Base-by-base conservation (phyloP, 2,113 vertebrate species). In the Mormoops blainvillei region DNA sequence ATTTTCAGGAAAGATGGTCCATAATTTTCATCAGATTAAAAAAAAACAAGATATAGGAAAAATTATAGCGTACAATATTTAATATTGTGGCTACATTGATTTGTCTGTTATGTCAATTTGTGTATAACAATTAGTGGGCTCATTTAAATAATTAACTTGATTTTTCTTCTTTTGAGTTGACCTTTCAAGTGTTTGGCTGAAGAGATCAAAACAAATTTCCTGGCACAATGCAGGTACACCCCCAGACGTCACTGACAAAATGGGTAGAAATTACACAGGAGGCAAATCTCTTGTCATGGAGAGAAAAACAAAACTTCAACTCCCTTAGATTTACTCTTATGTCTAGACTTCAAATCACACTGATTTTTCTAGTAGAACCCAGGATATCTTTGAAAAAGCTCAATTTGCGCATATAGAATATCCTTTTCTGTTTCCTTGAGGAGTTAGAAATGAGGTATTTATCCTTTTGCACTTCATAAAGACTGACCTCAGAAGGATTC, bases 21-120 rank as follows among this genome's bases (percentile, higher is more conserved):
- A n/a, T 52, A n/a, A 45, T 85, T 94, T 89, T 45, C 36, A 84
- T 89, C n/a, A 85, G 70, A 76, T 85, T n/a, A n/a, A n/a, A n/a
- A 80, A 76, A 95, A 45, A 7, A 36, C 50, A 76, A 89, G 43
- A 95, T 76, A 76, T 65, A 82, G 38, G 50, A 84, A 86, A 89
- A 48, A 41, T 67, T 45, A 85, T 22, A 71, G n/a, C 95, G 22
- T 22, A 73, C 43, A 8, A 84, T 10, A 68, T 43, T 87, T 70
- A 41, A 33, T 71, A 48, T 38, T 67, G 38, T 36, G 16, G n/a
- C n/a, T 89, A 54, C 13, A 12, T 3, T 52, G 36, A 93, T 56
- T 36, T 20, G 43, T 87, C 67, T 83, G 1, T 78, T 80, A 73
- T 61, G 18, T 74, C 7, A 70, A 50, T 71, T 70, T 74, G 26